Evolutionary conservation across 2,797 vertebrate genomes (phyloP).

Genomic region (Hafferia zeledoni): DNA sequence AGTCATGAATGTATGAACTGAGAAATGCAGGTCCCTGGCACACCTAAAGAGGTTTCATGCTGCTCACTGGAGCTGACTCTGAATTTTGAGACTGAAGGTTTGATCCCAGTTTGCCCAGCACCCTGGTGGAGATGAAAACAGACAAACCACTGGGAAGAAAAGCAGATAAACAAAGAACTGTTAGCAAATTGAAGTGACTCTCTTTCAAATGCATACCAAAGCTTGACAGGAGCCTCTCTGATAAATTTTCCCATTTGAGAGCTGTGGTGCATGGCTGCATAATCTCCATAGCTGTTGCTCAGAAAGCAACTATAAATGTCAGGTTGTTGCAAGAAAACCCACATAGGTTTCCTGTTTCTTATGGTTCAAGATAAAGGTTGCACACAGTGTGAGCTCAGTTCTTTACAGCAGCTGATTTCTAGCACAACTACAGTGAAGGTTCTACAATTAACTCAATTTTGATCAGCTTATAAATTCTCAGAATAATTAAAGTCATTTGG

Average conservation of each 20-base stretch:
- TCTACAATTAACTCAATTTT: neutral
- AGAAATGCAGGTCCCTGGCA: neutral
- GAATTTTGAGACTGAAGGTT: neutral
- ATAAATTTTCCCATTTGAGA: neutral
- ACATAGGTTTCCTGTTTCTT: conserved; percentile 69
- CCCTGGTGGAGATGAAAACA: conserved; percentile 15
- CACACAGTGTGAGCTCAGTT: neutral
- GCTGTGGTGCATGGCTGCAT: neutral
- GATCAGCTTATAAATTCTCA: neutral
- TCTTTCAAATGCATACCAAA: neutral
- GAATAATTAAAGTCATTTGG: neutral
- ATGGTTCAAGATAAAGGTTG: conserved; percentile 26
- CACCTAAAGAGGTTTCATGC: neutral
- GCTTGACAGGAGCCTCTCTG: neutral
- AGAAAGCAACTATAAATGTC: conserved; percentile 28
- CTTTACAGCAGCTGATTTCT: neutral
- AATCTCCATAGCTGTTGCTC: conserved; percentile 30
- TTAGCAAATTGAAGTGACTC: neutral
- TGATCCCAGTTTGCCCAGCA: neutral
- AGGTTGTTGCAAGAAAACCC: conserved; percentile 48
- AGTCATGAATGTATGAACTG: neutral
- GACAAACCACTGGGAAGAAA: neutral
- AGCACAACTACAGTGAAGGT: neutral
- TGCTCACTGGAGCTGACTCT: neutral
- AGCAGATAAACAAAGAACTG: conserved; percentile 25